Percentiles rank a stretch among this genome's conserved stretches.
Conservation (phyloP, 2,797 vertebrate genomes). For the Hipposideros larvatus region DNA sequence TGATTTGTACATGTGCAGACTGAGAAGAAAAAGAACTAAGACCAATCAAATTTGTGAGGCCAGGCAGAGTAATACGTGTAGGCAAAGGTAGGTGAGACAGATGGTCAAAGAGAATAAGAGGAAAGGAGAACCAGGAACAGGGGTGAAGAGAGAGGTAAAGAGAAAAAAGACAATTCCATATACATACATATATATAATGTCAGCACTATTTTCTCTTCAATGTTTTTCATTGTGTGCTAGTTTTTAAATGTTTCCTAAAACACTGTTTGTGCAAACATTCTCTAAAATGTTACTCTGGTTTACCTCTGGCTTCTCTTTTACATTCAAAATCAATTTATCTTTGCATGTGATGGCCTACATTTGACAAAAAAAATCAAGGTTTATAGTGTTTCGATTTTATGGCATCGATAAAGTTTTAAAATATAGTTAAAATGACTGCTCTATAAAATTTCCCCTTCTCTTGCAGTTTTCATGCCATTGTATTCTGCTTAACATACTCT, state of each 20-base stretch:
- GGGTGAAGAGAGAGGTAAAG: fast-evolving
- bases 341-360: conserved; percentile 37
- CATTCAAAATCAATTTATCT: neutral
- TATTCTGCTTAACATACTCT: neutral
- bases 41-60: neutral
- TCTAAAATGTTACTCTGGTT: neutral
- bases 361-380: conserved; percentile 54
- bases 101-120: neutral
- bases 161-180: neutral
- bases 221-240: neutral
- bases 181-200: neutral
- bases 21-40: neutral
- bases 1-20: neutral
- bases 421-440: conserved; percentile 61
- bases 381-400: conserved; percentile 69
- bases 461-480: conserved; percentile 61
- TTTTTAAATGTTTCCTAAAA: neutral
- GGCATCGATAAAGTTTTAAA: conserved; percentile 74
- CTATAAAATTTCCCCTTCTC: conserved; percentile 72
- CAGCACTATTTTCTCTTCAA: neutral
- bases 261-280: neutral
- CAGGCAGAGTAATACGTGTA: neutral
- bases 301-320: conserved; percentile 24
- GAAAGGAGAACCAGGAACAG: neutral
- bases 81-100: neutral